Evolutionary conservation across 2,888 invertebrate genomes (phyloP).

Genomic region (Monochamus alternatus): DNA sequence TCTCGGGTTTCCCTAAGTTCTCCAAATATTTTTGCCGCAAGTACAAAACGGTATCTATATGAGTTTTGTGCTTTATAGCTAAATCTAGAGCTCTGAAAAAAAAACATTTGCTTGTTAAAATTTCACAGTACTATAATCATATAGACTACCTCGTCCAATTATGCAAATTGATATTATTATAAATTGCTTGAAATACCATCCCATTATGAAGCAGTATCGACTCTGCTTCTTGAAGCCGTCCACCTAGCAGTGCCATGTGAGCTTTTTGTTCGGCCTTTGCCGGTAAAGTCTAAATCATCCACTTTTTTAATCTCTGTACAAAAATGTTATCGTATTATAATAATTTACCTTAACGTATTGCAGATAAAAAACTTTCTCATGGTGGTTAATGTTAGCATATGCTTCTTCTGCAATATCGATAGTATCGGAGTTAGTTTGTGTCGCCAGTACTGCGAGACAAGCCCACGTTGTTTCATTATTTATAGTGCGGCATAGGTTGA

Average conservation of each 20-base stretch:
- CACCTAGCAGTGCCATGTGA: constrained; percentile 79
- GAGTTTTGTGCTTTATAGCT: constrained; percentile 81
- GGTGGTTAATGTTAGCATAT: constrained; percentile 91
- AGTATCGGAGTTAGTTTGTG: constrained; percentile 81
- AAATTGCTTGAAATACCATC: constrained; percentile 80
- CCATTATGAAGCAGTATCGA: constrained; percentile 80
- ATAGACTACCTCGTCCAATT: constrained; percentile 80
- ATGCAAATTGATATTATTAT: constrained; percentile 80
- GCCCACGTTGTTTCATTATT: constrained; percentile 89
- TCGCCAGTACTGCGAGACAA: constrained; percentile 92
- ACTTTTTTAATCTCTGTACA: too few relatives aligned
- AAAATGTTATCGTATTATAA: not conserved
- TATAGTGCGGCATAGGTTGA: constrained; percentile 66
- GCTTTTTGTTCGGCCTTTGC: constrained; percentile 76
- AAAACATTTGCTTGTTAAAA: too few relatives aligned
- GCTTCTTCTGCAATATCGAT: constrained; percentile 96
- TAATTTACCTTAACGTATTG: constrained; percentile 82
- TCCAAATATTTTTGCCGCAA: constrained; percentile 78
- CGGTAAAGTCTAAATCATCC: constrained; percentile 69
- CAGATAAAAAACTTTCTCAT: constrained; percentile 89
- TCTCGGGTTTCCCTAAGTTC: constrained; percentile 74
- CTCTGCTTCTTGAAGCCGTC: constrained; percentile 81
- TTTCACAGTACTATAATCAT: not conserved
- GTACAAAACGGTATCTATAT: constrained; percentile 82
- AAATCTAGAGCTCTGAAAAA: constrained; percentile 80